phyloP scores from a whole-genome alignment of 2,113 vertebrate species.

The Loxodonta africana region DNA sequence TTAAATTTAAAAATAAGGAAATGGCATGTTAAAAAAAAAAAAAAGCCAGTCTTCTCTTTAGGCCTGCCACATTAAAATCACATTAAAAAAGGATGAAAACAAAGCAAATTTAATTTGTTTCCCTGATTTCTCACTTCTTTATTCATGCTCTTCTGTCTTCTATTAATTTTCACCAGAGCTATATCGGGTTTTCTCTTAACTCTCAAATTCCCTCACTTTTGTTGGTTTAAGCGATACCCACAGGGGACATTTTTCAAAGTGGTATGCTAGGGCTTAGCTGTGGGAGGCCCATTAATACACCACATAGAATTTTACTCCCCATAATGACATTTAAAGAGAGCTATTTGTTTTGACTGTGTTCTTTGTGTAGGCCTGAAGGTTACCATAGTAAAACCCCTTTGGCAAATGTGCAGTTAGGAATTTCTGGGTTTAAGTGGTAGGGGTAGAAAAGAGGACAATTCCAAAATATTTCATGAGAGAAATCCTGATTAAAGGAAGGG shows the following conservation, averaged over 20 bases:
- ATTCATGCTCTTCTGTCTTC: conserved; percentile 79
- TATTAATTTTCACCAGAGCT: conserved; percentile 81
- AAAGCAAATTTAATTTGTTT: conserved; percentile 82
- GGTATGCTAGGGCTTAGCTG: conserved; percentile 85
- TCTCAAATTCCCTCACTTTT: conserved; percentile 86
- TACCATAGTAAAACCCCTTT: conserved; percentile 84
- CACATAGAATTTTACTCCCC: conserved; percentile 85
- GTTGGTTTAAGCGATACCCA: conserved; percentile 85
- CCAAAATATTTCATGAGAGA: conserved; percentile 76
- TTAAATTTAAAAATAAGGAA: conserved; percentile 80
- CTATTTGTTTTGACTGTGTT: conserved; percentile 86
- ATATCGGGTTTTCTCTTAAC: conserved; percentile 79
- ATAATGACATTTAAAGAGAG: conserved; percentile 86
- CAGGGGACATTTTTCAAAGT: conserved; percentile 86
- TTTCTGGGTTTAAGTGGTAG: conserved; percentile 78
- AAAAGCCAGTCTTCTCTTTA: conserved; percentile 65
- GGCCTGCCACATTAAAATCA: conserved; percentile 79
- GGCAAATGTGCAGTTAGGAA: conserved; percentile 79
- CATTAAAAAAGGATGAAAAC: conserved; percentile 79
- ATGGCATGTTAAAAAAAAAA: conserved; percentile 60
- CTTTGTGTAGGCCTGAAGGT: conserved; percentile 83
- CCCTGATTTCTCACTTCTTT: conserved; percentile 78
- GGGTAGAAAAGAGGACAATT: conserved; percentile 73
- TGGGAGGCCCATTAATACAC: conserved; percentile 87
- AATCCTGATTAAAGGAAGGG: conserved; percentile 57